Evolutionary conservation across 2,797 vertebrate genomes (phyloP).

Genomic region (Lates japonicus): DNA sequence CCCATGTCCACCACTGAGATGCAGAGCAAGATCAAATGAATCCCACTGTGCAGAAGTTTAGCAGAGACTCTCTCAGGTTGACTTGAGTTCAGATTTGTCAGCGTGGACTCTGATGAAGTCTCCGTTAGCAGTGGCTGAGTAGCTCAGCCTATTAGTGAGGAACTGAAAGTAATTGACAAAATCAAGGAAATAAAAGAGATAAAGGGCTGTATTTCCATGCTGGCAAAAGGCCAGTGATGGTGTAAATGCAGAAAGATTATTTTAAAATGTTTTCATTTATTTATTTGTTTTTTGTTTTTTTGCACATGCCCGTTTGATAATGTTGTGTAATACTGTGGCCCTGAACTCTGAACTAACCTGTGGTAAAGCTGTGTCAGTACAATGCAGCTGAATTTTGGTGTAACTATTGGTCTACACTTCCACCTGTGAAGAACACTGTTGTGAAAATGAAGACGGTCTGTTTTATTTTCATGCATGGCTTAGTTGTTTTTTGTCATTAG

Average conservation of each 20-base stretch:
- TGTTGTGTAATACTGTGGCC: constrained; percentile 3
- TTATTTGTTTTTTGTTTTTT: not conserved
- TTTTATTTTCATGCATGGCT: not conserved
- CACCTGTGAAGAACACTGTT: not conserved
- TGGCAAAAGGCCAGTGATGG: not conserved
- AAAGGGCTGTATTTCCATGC: constrained; percentile 20
- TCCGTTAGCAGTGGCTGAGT: constrained; percentile 42
- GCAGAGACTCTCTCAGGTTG: constrained; percentile 29
- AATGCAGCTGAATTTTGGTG: too few species aligned
- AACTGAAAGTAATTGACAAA: constrained; percentile 44
- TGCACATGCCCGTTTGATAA: not conserved
- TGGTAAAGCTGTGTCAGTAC: too few species aligned
- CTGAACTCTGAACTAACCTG: not conserved
- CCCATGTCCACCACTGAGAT: constrained; percentile 66
- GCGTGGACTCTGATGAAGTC: constrained; percentile 52
- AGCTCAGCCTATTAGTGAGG: constrained; percentile 31
- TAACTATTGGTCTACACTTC: not conserved
- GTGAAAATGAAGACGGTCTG: not conserved
- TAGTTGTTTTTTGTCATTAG: not conserved
- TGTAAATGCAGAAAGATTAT: not conserved
- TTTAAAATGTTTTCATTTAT: not conserved
- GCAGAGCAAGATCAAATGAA: constrained; percentile 57
- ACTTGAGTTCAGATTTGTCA: constrained; percentile 49
- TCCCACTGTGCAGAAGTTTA: constrained; percentile 42
- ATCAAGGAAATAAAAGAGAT: constrained; percentile 31